These are phyloP conservation scores for Percopsis transmontana DNA, from an alignment of 2,113 vertebrate species.

Conservation along the genomic window DNA sequence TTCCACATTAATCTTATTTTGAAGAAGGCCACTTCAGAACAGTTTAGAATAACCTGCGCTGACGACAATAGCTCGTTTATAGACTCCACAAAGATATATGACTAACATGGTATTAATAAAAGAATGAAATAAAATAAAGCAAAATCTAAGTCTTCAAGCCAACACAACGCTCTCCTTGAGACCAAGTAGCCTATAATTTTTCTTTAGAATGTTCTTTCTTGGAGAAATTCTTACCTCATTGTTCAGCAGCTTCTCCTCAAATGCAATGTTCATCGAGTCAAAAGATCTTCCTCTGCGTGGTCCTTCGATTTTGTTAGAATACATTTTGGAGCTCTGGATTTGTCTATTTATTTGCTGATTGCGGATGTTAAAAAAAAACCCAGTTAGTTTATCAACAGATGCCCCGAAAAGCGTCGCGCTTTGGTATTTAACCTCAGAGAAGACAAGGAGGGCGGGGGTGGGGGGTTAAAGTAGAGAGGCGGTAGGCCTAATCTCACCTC, in stretches of 20 bases:
- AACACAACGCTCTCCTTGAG: neutral
- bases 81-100: too few species aligned
- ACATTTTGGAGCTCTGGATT: slow-evolving; percentile 68
- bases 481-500: slow-evolving; percentile 60
- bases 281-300: slow-evolving; percentile 82
- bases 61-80: slow-evolving; percentile 36
- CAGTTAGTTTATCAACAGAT: slow-evolving; percentile 8
- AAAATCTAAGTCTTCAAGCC: neutral
- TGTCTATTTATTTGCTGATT: slow-evolving; percentile 17
- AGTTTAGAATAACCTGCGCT: slow-evolving; percentile 58
- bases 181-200: neutral
- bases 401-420: slow-evolving; percentile 32
- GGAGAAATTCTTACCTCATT: slow-evolving; percentile 77
- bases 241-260: slow-evolving; percentile 81
- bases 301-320: slow-evolving; percentile 76
- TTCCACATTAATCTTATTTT: slow-evolving; percentile 46
- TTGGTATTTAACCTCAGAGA: slow-evolving; percentile 70
- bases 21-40: slow-evolving; percentile 49
- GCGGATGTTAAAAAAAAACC: neutral
- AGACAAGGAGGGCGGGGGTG: slow-evolving; percentile 48
- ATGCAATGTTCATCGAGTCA: slow-evolving; percentile 81
- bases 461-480: neutral
- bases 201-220: neutral
- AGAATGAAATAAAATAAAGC: neutral
- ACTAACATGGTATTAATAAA: neutral